Conservation (phyloP, 1,140 invertebrate genomes). For the Drosophila nannoptera region DNA sequence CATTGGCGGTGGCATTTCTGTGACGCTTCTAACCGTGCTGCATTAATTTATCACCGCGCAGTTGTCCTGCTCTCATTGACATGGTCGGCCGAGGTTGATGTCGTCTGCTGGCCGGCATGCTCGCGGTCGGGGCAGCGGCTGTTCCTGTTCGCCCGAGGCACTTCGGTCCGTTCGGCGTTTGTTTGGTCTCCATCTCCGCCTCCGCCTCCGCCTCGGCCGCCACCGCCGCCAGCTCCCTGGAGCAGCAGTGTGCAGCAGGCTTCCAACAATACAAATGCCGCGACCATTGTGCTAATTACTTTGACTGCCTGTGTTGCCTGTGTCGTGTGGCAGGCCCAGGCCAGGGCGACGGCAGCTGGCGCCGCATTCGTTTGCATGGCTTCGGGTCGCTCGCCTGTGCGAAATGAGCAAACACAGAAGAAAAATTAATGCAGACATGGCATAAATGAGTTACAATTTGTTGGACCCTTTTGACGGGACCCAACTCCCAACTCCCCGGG, state of each 20-base stretch:
- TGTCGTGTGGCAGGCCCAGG: constrained; percentile 65
- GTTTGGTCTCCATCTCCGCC: neutral
- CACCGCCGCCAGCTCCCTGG: constrained; percentile 24
- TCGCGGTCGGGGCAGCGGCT: constrained; percentile 10
- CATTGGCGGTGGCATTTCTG: constrained; percentile 69
- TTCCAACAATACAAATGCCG: constrained; percentile 71
- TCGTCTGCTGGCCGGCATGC: constrained; percentile 24
- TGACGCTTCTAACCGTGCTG: constrained; percentile 50
- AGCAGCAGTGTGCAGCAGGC: constrained; percentile 66
- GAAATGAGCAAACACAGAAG: constrained; percentile 40
- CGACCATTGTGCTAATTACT: constrained; percentile 77
- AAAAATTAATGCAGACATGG: constrained; percentile 45
- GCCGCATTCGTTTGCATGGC: constrained; percentile 79
- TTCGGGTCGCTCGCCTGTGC: constrained; percentile 76
- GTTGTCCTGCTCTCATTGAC: constrained; percentile 64
- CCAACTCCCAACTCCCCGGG: neutral
- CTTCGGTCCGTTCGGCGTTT: constrained; percentile 15
- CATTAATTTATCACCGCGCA: constrained; percentile 74
- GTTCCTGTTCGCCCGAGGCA: constrained; percentile 15
- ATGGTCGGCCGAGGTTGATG: constrained; percentile 31
- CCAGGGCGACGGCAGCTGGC: constrained; percentile 62
- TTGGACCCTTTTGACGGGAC: constrained; percentile 17
- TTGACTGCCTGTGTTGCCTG: constrained; percentile 68
- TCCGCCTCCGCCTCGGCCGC: neutral
- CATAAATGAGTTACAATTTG: constrained; percentile 73